phyloP scores from a whole-genome alignment of 2,113 vertebrate species.

The Ctenodactylus gundi region DNA sequence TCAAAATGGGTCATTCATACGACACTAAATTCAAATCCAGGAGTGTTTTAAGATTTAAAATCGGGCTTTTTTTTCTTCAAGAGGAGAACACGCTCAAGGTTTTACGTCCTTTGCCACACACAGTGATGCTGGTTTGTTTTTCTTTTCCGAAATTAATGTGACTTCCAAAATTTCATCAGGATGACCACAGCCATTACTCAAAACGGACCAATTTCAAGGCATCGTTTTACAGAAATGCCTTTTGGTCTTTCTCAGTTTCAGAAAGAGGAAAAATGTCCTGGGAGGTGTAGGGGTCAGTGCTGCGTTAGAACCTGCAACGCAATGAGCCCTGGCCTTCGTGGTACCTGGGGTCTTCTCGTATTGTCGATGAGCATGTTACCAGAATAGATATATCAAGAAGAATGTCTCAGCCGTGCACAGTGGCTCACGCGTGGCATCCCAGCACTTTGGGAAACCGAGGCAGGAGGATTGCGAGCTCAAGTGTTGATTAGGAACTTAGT shows the following conservation, averaged over 20 bases:
- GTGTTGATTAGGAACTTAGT: no score
- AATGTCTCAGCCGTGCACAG: no score
- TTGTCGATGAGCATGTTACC: constrained; percentile 47
- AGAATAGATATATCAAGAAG: neutral
- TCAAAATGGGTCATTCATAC: neutral
- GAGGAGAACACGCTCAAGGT: neutral
- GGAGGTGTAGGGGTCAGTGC: neutral
- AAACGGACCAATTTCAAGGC: constrained; percentile 43
- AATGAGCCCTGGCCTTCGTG: neutral
- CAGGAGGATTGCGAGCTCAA: no score
- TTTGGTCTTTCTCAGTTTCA: neutral
- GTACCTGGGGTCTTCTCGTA: rapidly evolving
- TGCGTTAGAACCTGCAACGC: neutral
- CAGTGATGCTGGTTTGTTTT: neutral
- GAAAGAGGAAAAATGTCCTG: rapidly evolving
- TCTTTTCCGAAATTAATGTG: neutral
- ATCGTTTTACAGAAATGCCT: neutral
- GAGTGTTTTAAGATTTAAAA: neutral
- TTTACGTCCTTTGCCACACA: neutral
- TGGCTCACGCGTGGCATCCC: no score
- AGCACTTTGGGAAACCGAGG: no score
- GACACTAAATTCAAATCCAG: neutral
- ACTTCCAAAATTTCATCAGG: constrained; percentile 12
- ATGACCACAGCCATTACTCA: neutral
- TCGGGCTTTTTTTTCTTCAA: neutral